A percentile compares a stretch with the other conserved stretches of the same genome.
These are phyloP conservation scores for Okapia johnstoni DNA, from an alignment of 2,113 vertebrate genomes.

Conservation along the genomic window DNA sequence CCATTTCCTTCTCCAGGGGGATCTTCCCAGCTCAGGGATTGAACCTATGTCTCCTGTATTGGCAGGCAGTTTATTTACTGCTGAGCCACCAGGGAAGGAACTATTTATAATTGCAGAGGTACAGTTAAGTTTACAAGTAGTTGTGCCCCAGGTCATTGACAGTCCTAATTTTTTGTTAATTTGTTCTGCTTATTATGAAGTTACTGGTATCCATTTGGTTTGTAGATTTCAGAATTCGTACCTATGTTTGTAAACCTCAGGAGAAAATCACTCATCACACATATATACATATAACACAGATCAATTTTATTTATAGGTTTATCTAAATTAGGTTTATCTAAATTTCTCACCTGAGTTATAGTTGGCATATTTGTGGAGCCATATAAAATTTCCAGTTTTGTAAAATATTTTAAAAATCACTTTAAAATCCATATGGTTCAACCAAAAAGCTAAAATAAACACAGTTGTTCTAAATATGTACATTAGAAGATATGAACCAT, in stretches of 20 bases:
- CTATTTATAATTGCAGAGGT: not conserved
- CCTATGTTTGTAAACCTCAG: not conserved
- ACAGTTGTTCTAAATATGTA: not conserved
- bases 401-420: not conserved
- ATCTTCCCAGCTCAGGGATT: rapidly evolving
- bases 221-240: not conserved
- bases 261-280: not conserved
- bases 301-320: not conserved
- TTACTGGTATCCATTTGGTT: not conserved
- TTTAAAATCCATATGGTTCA: not conserved
- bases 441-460: not conserved
- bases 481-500: not conserved
- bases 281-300: not conserved
- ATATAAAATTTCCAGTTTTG: not conserved
- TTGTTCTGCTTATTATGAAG: not conserved
- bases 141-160: not conserved
- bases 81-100: not conserved
- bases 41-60: not conserved
- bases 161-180: not conserved
- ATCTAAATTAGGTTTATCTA: not conserved
- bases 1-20: not conserved
- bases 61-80: not conserved
- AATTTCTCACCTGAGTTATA: not conserved
- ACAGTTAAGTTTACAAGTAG: not conserved
- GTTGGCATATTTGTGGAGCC: not conserved